Base-by-base conservation (phyloP, 2,888 invertebrate genomes). In the Sinodicranocentrus sp. region DNA sequence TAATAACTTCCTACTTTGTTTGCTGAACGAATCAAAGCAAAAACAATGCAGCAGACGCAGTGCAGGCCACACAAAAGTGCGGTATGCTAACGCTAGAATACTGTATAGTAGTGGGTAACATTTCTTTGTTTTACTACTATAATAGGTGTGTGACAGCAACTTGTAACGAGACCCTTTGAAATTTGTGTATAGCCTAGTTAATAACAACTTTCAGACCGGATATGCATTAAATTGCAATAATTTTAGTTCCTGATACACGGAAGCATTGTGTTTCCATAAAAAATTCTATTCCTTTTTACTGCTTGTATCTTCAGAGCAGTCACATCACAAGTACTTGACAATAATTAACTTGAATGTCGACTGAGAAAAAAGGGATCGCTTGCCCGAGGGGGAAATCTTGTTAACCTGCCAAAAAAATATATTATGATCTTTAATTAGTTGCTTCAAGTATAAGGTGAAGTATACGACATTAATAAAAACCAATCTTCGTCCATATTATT, bases 201-300 rank as follows among this genome's bases (percentile, higher is more conserved):
- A 67, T 73, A 80, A 71, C 80, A 67, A 80, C 80, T 80, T 80
- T 80, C 80, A 73, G 73, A 80, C 80, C 80, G 80, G 80, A 80
- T 80, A 80, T 80, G 80, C 80, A 80, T 80, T 70, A 80, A 73
- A 80, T 72, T 72, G 80, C 71, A 80, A 80, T 80, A 72, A 80
- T 73, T 80, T 80, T 80, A 80, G 72, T 80, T 80, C 80, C 80
- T 72, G 80, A 73, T 80, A 80, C 61, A 80, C 80, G 80, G 73
- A 80, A 80, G 72, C 63, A 79, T 43, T 79, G 59, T 52, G 44
- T 52, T 79, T 79, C 70, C 71, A 77, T 77, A 67, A 67, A 77
- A 77, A 77, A 28, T n/a, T 61, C 33, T 33, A 17, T 61, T 28
- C 59, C 33, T 33, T 33, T n/a, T 19, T 17, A 17, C 59, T 8